Evolutionary conservation across 2,797 vertebrate species (phyloP).

Genomic region (Oreortyx pictus): DNA sequence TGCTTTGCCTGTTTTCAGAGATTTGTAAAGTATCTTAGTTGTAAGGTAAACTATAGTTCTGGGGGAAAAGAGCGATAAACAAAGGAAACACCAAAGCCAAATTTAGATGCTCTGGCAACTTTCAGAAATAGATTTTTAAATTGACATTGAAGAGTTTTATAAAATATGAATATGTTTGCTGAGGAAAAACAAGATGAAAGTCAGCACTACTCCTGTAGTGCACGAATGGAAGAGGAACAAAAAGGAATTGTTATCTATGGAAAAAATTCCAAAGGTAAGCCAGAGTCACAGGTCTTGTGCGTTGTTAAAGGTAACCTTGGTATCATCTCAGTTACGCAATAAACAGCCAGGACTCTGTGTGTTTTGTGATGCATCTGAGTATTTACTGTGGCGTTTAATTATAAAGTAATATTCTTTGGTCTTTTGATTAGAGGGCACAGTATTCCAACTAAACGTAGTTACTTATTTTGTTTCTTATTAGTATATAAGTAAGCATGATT

Average conservation of each 20-base stretch:
- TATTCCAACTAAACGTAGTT: neutral
- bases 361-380: neutral
- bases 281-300: neutral
- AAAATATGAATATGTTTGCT: neutral
- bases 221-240: neutral
- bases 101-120: neutral
- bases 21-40: neutral
- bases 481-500: neutral
- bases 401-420: neutral
- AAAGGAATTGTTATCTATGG: neutral
- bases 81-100: neutral
- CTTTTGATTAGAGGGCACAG: neutral
- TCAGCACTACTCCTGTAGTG: neutral
- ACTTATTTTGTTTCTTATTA: neutral
- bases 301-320: neutral
- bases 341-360: neutral
- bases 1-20: neutral
- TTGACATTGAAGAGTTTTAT: neutral
- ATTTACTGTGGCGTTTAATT: neutral
- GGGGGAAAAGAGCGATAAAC: neutral
- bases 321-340: neutral
- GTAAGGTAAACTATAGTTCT: neutral
- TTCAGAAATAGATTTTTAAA: neutral
- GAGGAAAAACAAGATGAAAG: neutral
- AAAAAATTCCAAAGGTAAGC: neutral